Evolutionary conservation across 2,888 invertebrate genomes (phyloP).

Genomic region (Chrysolina americana): DNA sequence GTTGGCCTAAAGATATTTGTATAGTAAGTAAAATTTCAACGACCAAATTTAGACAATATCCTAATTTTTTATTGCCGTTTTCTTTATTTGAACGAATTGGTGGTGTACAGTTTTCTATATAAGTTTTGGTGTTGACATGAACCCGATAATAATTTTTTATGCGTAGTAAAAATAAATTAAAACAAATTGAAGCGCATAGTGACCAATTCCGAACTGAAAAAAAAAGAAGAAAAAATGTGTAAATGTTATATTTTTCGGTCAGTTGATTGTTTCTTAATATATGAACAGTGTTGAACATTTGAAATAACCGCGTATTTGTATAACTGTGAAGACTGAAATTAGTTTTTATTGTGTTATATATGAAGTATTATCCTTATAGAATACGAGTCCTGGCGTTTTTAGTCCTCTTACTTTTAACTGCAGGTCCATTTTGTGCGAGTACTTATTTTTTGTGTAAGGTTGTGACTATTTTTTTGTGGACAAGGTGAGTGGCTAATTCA

Average conservation of each 20-base stretch:
- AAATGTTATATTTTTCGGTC: constrained; percentile 69
- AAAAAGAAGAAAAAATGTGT: constrained; percentile 61
- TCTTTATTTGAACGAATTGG: constrained; percentile 59
- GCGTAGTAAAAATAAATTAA: constrained; percentile 45
- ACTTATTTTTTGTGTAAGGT: constrained; percentile 50
- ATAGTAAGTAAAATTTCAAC: constrained; percentile 55
- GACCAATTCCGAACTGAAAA: constrained; percentile 62
- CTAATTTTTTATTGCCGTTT: constrained; percentile 58
- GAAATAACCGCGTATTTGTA: constrained; percentile 66
- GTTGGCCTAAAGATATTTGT: constrained; percentile 47
- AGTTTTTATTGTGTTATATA: constrained; percentile 69
- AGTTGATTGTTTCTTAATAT: constrained; percentile 67
- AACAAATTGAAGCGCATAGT: constrained; percentile 57
- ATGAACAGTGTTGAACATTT: constrained; percentile 66
- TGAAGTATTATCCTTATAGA: constrained; percentile 66
- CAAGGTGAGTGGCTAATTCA: constrained; percentile 22
- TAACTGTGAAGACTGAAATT: constrained; percentile 69
- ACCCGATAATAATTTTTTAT: constrained; percentile 55
- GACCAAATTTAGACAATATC: constrained; percentile 59
- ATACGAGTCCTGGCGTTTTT: constrained; percentile 64
- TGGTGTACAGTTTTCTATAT: constrained; percentile 65
- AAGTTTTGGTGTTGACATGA: constrained; percentile 60
- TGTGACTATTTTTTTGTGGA: constrained; percentile 48
- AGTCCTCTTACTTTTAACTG: constrained; percentile 44
- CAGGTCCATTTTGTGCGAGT: constrained; percentile 40